Base-by-base conservation (phyloP, 1,140 invertebrate genomes). In the Luehdorfia chinensis region DNA sequence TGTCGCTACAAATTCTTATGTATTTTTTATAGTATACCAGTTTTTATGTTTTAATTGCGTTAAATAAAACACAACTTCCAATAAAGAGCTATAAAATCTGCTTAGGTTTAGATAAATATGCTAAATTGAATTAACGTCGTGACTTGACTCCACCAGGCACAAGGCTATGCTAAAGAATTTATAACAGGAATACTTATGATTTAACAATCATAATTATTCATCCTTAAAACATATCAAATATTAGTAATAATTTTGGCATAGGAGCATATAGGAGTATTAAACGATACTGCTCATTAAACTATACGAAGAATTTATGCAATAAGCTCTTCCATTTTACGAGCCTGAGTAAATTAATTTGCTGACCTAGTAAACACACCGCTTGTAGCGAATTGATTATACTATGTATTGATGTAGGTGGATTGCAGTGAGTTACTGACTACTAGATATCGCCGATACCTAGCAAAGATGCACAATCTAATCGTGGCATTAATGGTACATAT, bases 381-480 rank as follows among this genome's bases (percentile, higher is more conserved):
- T 6, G 25, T 43, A 19, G 39, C 27, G 16, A 43, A 43, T 43
- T 43, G 39, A 43, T 43, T 43, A 43, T 19, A 31, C 25, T 11
- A 4, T 28, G 25, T 18, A 43, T 43, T 18, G 23, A 41, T 43
- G 30, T 43, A 43, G 16, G 36, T 25, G 19, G 8, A 30, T 30
- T 30, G 39, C 27, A 18, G 25, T 14, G 39, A 43, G 30, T 43
- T 43, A 43, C 30, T 12, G 18, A 6, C 21, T 6, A 11, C 36
- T n/a, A 27, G 12, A 28, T 7, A 43, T 2, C 34, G 34, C 14
- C 27, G 54, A 41, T 55, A 59, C 36, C 59, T 52, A 13, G 59
- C 62, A 67, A 73, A 64, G 67, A 74, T 77, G 57, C 55, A 78
- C 72, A 69, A 72, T 78, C 72, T 59, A 70, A 51, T 80, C 66